phyloP scores from a whole-genome alignment of 2,113 vertebrate genomes.

The Aphelocoma coerulescens region DNA sequence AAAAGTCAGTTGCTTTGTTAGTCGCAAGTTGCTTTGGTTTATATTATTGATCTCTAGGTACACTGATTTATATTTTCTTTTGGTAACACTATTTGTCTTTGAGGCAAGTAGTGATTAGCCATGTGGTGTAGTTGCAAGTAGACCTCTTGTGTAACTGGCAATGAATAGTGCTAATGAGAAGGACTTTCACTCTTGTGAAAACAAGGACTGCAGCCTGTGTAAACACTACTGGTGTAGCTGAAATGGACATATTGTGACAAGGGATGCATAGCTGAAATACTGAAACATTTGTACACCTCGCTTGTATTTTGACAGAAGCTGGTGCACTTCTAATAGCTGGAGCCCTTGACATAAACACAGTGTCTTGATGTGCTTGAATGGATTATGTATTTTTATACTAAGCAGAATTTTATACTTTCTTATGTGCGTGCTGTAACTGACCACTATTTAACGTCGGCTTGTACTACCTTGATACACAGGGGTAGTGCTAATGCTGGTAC shows the following conservation, averaged over 20 bases:
- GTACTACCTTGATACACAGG: background rate
- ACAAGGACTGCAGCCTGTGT: slow-evolving; percentile 24
- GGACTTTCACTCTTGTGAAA: slow-evolving; percentile 32
- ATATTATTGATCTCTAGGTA: background rate
- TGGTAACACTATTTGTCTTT: background rate
- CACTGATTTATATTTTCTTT: background rate
- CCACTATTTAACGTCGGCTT: background rate
- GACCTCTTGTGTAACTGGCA: slow-evolving; percentile 33
- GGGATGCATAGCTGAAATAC: background rate
- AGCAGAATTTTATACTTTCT: background rate
- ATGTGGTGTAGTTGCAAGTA: background rate
- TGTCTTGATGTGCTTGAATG: background rate
- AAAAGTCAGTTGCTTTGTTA: background rate
- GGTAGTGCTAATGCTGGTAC: background rate
- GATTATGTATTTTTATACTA: background rate
- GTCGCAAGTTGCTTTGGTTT: background rate
- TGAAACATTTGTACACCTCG: background rate
- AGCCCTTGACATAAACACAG: background rate
- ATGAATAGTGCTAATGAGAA: slow-evolving; percentile 28
- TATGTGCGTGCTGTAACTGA: background rate
- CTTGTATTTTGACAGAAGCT: background rate
- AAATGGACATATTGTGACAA: background rate
- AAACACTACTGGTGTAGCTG: slow-evolving; percentile 27
- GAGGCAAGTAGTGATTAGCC: background rate
- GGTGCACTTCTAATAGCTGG: background rate